Base-by-base conservation (phyloP, 64 coral and sea anemone genomes). In the Porites lutea region DNA sequence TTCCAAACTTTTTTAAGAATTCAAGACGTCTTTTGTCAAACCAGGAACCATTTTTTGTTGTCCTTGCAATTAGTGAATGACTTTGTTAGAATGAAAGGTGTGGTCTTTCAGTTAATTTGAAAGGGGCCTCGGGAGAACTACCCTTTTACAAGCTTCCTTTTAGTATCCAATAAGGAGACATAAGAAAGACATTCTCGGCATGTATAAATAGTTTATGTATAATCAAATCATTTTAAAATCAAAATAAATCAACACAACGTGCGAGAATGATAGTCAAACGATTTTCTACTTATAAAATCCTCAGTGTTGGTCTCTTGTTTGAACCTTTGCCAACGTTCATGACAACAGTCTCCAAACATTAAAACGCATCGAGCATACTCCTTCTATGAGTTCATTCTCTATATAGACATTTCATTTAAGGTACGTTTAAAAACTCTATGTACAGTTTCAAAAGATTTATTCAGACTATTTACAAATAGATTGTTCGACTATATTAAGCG, bases 401-500 rank as follows among this genome's bases (percentile, higher is more conserved):
- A 37, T 37, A 37, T 37, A 50, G 53, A 55, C 61, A 84, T 22
- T 84, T 68, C 16, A 15, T 49, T 62, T 57, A 13, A 66, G 44
- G 14, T 66, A 13, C 65, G 51, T 19, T 12, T 68, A 51, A 83
- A 84, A 68, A 67, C 16, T 48, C 19, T 84, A 84, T 84, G 11
- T 67, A 84, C 81, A 79, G 4, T 60, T 79, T 14, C n/a, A 84
- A 46, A 84, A 19, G 10, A 13, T 51, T 46, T 84, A 68, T 84
- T 82, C 48, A 37, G 13, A 82, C 37, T 64, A 82, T 82, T 82
- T 63, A 82, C 58, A 82, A 15, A 65, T 4, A 3, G 65, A 87
- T 55, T 72, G 50, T 55, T 53, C 6, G 14, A 27, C 27, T 1
- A 59, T 1, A 59, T 63, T 86, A 98, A 43, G 94, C 97, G 48